A percentile compares a stretch with the other conserved stretches of the same genome.
phyloP scores from a whole-genome alignment of 1,140 invertebrate genomes.

The Melitaea cinxia region DNA sequence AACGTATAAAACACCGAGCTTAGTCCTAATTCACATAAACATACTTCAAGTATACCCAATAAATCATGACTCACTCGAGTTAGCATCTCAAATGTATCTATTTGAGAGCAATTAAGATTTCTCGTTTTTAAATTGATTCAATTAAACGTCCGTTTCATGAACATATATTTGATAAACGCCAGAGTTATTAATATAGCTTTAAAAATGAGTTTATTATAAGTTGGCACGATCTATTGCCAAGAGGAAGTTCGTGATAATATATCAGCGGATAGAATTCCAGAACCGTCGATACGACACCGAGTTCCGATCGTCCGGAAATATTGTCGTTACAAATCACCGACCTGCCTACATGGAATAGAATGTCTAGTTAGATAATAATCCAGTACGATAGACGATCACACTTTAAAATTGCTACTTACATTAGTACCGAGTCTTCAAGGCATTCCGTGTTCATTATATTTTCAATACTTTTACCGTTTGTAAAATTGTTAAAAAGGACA shows the following conservation, averaged over 20 bases:
- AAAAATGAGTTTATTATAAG: background rate
- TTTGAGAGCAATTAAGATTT: background rate
- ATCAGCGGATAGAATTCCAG: constrained; percentile 18
- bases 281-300: constrained; percentile 19
- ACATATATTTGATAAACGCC: background rate
- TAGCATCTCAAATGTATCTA: background rate
- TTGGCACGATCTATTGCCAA: constrained; percentile 4
- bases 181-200: background rate
- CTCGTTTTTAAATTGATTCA: background rate
- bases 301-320: constrained; percentile 30
- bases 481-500: no score
- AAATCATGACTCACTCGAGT: constrained; percentile 1
- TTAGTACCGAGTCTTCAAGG: no score
- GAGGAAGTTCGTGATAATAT: constrained; percentile 21
- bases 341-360: background rate
- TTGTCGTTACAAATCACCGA: constrained; percentile 16
- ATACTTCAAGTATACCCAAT: background rate
- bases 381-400: background rate
- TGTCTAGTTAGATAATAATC: background rate
- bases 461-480: no score
- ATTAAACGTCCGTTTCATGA: background rate
- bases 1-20: background rate
- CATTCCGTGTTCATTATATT: no score
- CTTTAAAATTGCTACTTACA: background rate
- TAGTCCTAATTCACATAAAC: background rate